Conservation (phyloP, 2,888 invertebrate species). For the Lasioglossum vierecki region DNA sequence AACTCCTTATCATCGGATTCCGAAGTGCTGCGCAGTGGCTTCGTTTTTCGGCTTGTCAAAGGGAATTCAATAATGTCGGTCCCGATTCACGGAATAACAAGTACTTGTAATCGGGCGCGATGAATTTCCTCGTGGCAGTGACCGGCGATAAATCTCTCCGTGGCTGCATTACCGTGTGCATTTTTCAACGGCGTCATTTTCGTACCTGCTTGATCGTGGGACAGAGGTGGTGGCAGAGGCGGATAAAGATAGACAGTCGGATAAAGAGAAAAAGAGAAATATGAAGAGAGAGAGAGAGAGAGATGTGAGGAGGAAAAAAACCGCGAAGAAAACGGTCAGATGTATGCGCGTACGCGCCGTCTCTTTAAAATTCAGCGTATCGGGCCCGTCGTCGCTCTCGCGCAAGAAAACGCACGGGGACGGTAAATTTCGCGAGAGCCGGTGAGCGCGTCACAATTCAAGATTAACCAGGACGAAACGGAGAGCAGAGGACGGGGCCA, state of each 20-base stretch:
- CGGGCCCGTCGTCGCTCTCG: constrained; percentile 52
- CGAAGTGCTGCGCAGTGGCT: background rate
- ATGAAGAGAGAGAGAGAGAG: background rate
- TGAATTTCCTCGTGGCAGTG: constrained; percentile 56
- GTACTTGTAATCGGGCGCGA: constrained; percentile 54
- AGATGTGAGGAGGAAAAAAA: background rate
- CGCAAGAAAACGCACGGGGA: constrained; percentile 54
- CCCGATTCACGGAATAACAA: constrained; percentile 62
- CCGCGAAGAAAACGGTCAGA: constrained; percentile 37
- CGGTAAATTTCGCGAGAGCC: constrained; percentile 68
- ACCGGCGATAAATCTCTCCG: constrained; percentile 60
- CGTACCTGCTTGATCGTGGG: constrained; percentile 42
- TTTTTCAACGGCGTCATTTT: constrained; percentile 64
- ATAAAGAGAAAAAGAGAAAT: background rate
- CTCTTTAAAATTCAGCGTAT: constrained; percentile 73
- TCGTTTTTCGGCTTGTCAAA: constrained; percentile 51
- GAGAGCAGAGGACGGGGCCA: constrained; percentile 51
- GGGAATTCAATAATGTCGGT: constrained; percentile 55
- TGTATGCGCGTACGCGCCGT: constrained; percentile 54
- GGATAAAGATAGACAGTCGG: background rate
- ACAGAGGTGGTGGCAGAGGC: background rate
- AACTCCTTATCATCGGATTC: background rate
- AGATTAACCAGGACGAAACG: constrained; percentile 66
- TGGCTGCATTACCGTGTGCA: constrained; percentile 57
- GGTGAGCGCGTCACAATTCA: constrained; percentile 67